These are phyloP conservation scores for Aythya fuligula DNA, from an alignment of 2,797 vertebrate species.

Conservation along the genomic window DNA sequence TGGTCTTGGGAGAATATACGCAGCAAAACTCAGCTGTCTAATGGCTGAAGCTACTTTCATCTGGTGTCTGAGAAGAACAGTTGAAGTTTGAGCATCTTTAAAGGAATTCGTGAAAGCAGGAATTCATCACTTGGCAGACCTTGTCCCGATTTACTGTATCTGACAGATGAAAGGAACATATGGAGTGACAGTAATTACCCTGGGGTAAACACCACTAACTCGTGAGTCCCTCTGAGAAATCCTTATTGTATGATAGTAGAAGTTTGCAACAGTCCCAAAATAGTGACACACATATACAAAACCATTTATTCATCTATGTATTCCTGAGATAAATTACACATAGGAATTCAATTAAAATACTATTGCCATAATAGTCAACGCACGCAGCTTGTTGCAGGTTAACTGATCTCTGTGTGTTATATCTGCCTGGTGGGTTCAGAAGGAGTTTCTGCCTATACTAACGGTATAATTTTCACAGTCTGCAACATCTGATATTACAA, in stretches of 20 bases:
- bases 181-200: not conserved
- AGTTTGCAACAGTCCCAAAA: not conserved
- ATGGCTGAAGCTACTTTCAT: slow-evolving; percentile 4
- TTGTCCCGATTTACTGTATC: not conserved
- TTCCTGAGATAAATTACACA: not conserved
- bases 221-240: not conserved
- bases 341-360: not conserved
- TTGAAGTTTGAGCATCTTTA: not conserved
- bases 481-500: not conserved
- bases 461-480: not conserved
- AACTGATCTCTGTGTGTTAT: not conserved
- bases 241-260: not conserved
- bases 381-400: not conserved
- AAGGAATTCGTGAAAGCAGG: not conserved
- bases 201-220: not conserved
- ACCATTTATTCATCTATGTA: not conserved
- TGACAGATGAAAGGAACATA: not conserved
- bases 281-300: not conserved
- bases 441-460: not conserved
- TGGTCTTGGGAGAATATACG: not conserved
- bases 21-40: not conserved
- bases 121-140: not conserved
- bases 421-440: not conserved
- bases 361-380: not conserved
- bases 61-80: not conserved